A percentile compares a stretch with the other conserved stretches of the same genome.
Conservation (phyloP, 2,113 vertebrate species). For the Nycticryphes semicollaris region DNA sequence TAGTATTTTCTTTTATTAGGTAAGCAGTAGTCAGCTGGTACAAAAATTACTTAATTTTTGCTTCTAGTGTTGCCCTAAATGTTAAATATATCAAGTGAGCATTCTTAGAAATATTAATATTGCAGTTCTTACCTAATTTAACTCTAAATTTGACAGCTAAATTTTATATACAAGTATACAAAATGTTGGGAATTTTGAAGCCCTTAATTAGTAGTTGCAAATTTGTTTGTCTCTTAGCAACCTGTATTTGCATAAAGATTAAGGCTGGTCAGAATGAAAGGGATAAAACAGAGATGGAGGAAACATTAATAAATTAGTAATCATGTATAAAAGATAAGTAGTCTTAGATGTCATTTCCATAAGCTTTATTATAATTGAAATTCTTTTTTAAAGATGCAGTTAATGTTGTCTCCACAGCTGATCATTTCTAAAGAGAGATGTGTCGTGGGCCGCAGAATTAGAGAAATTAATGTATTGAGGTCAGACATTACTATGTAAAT, state of each 20-base stretch:
- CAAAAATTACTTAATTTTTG: constrained; percentile 41
- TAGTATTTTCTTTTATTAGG: constrained; percentile 51
- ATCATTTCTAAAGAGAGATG: constrained; percentile 51
- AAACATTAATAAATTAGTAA: constrained; percentile 37
- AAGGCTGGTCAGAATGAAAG: constrained; percentile 44
- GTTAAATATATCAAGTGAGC: constrained; percentile 2
- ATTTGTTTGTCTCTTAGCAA: constrained; percentile 56
- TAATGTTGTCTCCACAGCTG: constrained; percentile 27
- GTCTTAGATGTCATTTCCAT: not conserved
- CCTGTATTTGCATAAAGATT: constrained; percentile 69
- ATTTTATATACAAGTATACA: not conserved
- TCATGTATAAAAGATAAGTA: constrained; percentile 45
- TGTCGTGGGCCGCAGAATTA: constrained; percentile 31
- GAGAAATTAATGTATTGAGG: constrained; percentile 34
- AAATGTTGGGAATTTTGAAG: constrained; percentile 19
- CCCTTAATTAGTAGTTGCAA: constrained; percentile 61
- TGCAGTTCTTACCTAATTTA: not conserved
- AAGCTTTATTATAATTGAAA: constrained; percentile 53
- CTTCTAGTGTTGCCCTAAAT: constrained; percentile 41
- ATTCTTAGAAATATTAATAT: constrained; percentile 16
- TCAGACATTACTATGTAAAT: constrained; percentile 56
- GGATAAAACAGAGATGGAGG: constrained; percentile 16
- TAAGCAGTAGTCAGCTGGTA: constrained; percentile 47
- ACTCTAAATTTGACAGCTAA: not conserved
- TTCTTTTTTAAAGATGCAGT: constrained; percentile 22